Conservation (phyloP, 2,888 invertebrate genomes). For the Monoplex corrugatus region DNA sequence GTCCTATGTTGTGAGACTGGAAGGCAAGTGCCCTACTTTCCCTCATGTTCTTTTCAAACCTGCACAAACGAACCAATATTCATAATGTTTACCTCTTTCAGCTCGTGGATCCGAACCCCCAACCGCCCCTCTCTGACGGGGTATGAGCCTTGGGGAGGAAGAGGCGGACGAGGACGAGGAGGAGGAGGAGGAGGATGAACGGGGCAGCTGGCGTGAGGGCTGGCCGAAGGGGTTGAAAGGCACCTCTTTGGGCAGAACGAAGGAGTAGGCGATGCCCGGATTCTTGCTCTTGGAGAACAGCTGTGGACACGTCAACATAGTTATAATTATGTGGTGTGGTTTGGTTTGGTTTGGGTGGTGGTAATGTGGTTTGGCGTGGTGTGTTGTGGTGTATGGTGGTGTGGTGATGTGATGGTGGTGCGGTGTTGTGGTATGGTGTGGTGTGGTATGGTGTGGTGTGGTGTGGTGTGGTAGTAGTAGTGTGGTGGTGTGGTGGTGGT, state of each 20-base stretch:
- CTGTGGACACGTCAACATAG: slow-evolving; percentile 57
- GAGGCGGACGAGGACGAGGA: background rate
- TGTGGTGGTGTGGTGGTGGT: too few relatives aligned
- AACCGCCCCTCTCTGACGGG: background rate
- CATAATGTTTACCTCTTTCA: background rate
- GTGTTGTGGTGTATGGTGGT: too few relatives aligned
- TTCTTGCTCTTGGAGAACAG: slow-evolving; percentile 64
- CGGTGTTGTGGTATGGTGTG: too few relatives aligned
- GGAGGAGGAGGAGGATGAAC: background rate
- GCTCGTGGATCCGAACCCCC: background rate
- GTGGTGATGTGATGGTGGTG: too few relatives aligned
- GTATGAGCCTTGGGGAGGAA: background rate
- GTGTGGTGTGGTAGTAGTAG: too few relatives aligned
- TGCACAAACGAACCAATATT: too few relatives aligned
- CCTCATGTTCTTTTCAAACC: too few relatives aligned
- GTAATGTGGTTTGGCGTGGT: too few relatives aligned
- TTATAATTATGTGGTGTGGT: background rate
- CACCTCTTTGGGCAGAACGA: slow-evolving; percentile 59
- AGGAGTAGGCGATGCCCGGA: slow-evolving; percentile 63
- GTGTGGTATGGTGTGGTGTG: too few relatives aligned
- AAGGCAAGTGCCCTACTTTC: too few relatives aligned
- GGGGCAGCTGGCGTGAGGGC: background rate
- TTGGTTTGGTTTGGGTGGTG: too few relatives aligned
- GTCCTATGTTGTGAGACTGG: too few relatives aligned
- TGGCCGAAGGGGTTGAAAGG: slow-evolving; percentile 61